These are phyloP conservation scores for Zaprionus ornatus DNA, from an alignment of 1,140 invertebrate genomes.

Conservation along the genomic window DNA sequence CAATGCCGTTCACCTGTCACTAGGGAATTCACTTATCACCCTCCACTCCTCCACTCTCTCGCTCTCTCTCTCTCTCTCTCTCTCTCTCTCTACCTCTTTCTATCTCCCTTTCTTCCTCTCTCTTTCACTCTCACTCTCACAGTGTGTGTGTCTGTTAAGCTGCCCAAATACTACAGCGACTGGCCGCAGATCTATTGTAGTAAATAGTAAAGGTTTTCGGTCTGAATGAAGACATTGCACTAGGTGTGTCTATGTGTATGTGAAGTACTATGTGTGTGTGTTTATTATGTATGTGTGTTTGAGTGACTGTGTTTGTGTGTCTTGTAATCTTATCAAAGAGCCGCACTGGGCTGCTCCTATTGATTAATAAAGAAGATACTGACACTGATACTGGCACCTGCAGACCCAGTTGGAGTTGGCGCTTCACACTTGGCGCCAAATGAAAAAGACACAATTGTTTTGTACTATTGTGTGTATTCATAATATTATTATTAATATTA, in stretches of 20 bases:
- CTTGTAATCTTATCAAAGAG: conserved; percentile 60
- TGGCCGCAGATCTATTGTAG: conserved; percentile 23
- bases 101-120: conserved; percentile 4
- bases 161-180: conserved; percentile 22
- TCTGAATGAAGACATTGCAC: background rate
- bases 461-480: background rate
- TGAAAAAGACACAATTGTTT: conserved; percentile 56
- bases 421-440: conserved; percentile 52
- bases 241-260: background rate
- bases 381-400: conserved; percentile 22
- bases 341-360: conserved; percentile 59
- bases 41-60: background rate
- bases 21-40: conserved; percentile 20
- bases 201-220: conserved; percentile 13
- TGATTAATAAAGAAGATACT: conserved; percentile 72
- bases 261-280: background rate
- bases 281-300: conserved; percentile 9
- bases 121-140: conserved; percentile 4
- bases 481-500: conserved; percentile 20
- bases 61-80: conserved; percentile 4
- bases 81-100: conserved; percentile 8
- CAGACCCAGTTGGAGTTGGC: conserved; percentile 32
- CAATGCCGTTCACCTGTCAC: conserved; percentile 42
- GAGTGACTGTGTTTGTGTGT: conserved; percentile 11
- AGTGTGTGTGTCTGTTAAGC: conserved; percentile 2